Evolutionary conservation across 2,888 invertebrate genomes (phyloP).

Genomic region (Macrophya annulata): DNA sequence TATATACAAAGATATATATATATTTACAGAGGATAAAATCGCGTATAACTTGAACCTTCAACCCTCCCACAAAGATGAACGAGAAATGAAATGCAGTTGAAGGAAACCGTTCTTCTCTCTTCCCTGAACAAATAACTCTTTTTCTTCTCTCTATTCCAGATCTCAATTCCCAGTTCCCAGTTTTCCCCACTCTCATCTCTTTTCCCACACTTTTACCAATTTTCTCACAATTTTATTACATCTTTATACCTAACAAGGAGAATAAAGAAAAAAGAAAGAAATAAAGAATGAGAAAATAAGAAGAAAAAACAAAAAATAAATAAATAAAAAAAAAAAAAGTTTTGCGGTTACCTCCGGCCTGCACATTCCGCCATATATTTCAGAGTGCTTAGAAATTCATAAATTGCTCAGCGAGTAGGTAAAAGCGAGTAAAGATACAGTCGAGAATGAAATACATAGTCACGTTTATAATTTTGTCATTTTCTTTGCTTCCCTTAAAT

Average conservation of each 20-base stretch:
- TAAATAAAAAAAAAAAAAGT: neutral
- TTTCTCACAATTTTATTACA: conserved; percentile 3
- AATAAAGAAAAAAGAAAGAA: neutral
- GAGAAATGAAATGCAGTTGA: conserved; percentile 3
- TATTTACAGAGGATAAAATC: neutral
- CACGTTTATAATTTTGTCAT: neutral
- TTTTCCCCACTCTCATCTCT: neutral
- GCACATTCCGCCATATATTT: neutral
- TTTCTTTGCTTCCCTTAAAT: neutral
- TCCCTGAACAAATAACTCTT: neutral
- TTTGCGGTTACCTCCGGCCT: neutral
- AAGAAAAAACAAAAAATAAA: neutral
- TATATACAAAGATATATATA: neutral
- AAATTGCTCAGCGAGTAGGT: neutral
- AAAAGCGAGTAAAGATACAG: neutral
- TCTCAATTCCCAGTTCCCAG: neutral
- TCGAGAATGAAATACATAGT: neutral
- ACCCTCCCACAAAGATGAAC: neutral
- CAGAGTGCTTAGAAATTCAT: neutral
- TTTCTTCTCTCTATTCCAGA: neutral
- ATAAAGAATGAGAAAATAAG: neutral
- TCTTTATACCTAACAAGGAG: neutral
- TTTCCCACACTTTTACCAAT: neutral
- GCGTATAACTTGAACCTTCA: conserved; percentile 19
- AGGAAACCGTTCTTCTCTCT: too few relatives aligned